Conservation (phyloP, 1,140 invertebrate genomes). For the Drosophila kikkawai region DNA sequence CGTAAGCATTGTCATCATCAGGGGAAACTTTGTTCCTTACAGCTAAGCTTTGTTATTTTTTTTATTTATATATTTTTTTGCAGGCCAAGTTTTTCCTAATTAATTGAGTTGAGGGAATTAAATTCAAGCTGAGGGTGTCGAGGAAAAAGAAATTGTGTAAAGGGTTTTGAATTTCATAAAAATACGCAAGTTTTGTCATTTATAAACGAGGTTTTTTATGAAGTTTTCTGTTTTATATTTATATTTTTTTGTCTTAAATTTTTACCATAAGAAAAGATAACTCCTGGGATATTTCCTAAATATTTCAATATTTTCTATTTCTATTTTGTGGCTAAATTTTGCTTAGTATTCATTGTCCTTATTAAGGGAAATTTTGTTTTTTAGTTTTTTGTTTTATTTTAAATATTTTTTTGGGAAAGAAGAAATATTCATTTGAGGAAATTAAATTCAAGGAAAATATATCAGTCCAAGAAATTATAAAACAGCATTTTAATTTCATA, state of each 20-base stretch:
- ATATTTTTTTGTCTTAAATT: not conserved
- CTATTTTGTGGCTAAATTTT: too few relatives aligned
- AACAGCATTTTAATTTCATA: not conserved
- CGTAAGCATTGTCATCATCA: conserved; percentile 43
- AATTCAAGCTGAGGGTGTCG: not conserved
- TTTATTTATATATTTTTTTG: not conserved
- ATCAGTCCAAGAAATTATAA: not conserved
- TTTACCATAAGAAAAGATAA: not conserved
- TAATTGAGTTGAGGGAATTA: conserved; percentile 28
- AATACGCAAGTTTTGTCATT: not conserved
- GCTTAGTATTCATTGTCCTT: too few relatives aligned
- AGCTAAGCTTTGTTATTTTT: not conserved
- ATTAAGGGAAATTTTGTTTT: too few relatives aligned
- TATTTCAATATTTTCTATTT: too few relatives aligned
- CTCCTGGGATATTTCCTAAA: not conserved
- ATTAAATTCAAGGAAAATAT: not conserved
- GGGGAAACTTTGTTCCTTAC: conserved; percentile 18
- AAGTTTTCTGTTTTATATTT: too few relatives aligned
- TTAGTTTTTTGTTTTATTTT: too few relatives aligned
- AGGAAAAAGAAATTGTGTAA: not conserved
- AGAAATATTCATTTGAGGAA: conserved; percentile 7
- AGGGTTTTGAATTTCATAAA: not conserved
- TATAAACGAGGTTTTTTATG: not conserved
- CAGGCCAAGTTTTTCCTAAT: conserved; percentile 23
- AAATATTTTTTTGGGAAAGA: too few relatives aligned